Base-by-base conservation (phyloP, 2,888 invertebrate genomes). In the Slavum lentiscoides region DNA sequence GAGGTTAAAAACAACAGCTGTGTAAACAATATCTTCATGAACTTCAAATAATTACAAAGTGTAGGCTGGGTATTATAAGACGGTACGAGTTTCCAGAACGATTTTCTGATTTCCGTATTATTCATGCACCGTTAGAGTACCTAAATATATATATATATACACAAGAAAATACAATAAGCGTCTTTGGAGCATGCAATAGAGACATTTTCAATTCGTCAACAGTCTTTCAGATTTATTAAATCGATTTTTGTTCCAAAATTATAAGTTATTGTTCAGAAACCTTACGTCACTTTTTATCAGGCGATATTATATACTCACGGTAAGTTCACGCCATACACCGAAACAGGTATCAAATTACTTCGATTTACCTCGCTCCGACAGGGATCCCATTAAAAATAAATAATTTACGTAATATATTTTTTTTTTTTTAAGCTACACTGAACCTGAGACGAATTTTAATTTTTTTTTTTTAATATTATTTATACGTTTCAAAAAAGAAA, bases 41-140 rank as follows among this genome's bases (percentile, higher is more conserved):
- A 75, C 55, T 67, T 19, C 58, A 67, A 67, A 75, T 39, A 21
- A 75, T 67, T 58, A 74, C 21, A 30, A 53, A 64, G 21, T 53
- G 64, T 64, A 43, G 61, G 23, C 59, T 17, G 59, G 5, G 43
- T 67, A n/a, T n/a, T 30, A 4, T 30, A 30, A 17, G 8, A 59
- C 15, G 43, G 19, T 43, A 19, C 49, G 64, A 59, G 37, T 55
- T 37, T 66, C 23, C 30, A 67, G 17, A 67, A 67, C 23, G 21
- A 74, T 53, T n/a, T 55, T 74, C 64, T 66, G 39, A 67, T 66
- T 75, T 67, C 43, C 58, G n/a, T 67, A 75, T 75, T 67, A 67
- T 67, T 75, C 61, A 58, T 67, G 58, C 37, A 17, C 75, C 9
- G 21, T 21, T 66, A 39, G 21, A 74, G n/a, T 30, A 8, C 0